A percentile compares a stretch with the other conserved stretches of the same genome.
Conservation (phyloP, 2,888 invertebrate genomes). For the Fragum whitleyi region DNA sequence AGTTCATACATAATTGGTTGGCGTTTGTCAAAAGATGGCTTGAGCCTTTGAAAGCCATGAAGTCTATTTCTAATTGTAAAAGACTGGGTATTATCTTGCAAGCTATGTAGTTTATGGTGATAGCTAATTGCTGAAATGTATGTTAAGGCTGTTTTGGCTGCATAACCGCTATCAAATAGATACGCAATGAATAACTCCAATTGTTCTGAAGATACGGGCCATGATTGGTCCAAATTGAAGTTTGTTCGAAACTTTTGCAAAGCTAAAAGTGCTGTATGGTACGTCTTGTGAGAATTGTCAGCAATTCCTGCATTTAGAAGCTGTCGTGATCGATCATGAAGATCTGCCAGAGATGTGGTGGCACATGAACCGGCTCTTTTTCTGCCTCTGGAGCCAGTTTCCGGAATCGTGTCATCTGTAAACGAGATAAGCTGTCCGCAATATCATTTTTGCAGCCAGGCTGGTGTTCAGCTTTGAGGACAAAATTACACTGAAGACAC, state of each 20-base stretch:
- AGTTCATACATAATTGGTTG: no score
- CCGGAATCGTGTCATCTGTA: not conserved
- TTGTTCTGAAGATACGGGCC: constrained; percentile 1
- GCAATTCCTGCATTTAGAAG: not conserved
- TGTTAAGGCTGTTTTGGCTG: no score
- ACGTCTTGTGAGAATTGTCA: not conserved
- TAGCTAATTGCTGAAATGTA: no score
- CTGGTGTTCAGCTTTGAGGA: not conserved
- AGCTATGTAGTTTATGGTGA: no score
- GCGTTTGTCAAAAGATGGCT: no score
- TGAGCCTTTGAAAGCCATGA: no score
- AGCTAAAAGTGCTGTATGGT: not conserved
- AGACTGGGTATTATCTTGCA: no score
- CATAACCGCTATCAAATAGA: no score
- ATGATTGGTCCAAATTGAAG: not conserved
- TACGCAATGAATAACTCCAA: no score
- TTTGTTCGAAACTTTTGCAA: not conserved
- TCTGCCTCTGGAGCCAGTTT: not conserved
- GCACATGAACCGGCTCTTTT: not conserved
- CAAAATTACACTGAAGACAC: not conserved
- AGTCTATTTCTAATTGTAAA: no score
- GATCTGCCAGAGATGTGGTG: constrained; percentile 4
- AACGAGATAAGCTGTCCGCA: constrained; percentile 17
- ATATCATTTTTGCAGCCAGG: constrained; percentile 1
- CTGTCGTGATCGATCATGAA: not conserved